Evolutionary conservation across 2,888 invertebrate genomes (phyloP), one percentile per base, ranked within the genome.

Genomic region (Periphyllus acericola): DNA sequence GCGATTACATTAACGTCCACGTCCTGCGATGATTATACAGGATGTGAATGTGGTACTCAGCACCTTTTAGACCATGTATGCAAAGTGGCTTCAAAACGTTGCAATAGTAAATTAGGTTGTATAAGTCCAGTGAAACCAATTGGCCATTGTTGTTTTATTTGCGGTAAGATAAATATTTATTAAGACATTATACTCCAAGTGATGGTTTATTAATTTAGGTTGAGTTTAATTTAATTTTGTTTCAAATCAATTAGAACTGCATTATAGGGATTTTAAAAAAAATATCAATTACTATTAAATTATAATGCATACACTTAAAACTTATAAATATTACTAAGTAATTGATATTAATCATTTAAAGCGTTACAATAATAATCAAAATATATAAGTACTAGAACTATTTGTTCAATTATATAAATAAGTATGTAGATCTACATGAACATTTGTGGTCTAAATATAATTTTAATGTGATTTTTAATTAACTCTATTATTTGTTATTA

Each of bases 61-160:
- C 68, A 88, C 19, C 89, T 89, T 40, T 32, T 78, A 8, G 74
- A 88, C 3, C 86, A 89, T 71, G 89, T 90, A 55, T 90, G 90
- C 78, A 74, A 79, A n/a, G 78, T 74, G 29, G 87, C 74, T 19
- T 78, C 79, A 46, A 79, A 74, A 68, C 79, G 75, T 1, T 90
- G 90, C 68, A n/a, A 72, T 14, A 55, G 85, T 34, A 76, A 83
- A 40, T 81, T 89, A 21, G 75, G 74, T 11, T 90, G 90, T 46
- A 36, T 89, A n/a, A 66, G 87, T n/a, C 90, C 90, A 2, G 89
- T 90, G 46, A 83, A 86, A 74, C 90, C 90, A 6, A 78, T 89
- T 36, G 90, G 90, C 36, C 89, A 89, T 88, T 90, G 90, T 76
- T 90, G 90, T 76, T 86, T 86, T 32, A 89, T 89, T 46, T 90